These are phyloP conservation scores for Pyrrhia umbra DNA, from an alignment of 2,888 invertebrate species.

Conservation along the genomic window DNA sequence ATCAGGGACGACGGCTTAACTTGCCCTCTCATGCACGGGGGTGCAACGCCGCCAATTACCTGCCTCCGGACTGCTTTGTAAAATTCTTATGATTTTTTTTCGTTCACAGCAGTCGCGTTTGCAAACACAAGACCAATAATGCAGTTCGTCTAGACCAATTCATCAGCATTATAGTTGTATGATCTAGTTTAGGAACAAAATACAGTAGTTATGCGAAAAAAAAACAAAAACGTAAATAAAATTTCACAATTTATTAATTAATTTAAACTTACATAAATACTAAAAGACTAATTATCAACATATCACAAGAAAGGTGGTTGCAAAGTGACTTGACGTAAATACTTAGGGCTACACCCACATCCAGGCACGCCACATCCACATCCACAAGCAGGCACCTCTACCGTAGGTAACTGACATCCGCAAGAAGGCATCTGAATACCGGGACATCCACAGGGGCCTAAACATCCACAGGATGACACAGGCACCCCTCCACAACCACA, in stretches of 20 bases:
- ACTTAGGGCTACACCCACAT: constrained; percentile 49
- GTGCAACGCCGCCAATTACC: too few species aligned
- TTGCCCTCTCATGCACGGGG: too few species aligned
- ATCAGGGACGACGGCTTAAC: too few species aligned
- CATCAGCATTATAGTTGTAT: too few species aligned
- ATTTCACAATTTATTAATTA: constrained; percentile 16
- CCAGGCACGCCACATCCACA: constrained; percentile 32
- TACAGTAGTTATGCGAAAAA: neutral
- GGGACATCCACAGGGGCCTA: constrained; percentile 31
- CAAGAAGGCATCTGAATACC: constrained; percentile 47
- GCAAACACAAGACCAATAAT: too few species aligned
- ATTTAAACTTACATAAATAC: constrained; percentile 24
- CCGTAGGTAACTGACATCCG: constrained; percentile 42
- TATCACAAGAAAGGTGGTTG: constrained; percentile 78
- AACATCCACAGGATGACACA: constrained; percentile 23
- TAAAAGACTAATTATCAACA: constrained; percentile 1
- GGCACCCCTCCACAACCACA: neutral
- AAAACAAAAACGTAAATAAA: neutral
- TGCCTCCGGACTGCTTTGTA: too few species aligned
- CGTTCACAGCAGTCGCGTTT: too few species aligned
- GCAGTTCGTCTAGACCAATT: too few species aligned
- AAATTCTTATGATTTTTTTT: too few species aligned
- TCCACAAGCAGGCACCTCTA: constrained; percentile 46
- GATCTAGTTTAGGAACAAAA: too few species aligned
- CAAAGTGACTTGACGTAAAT: constrained; percentile 75